Evolutionary conservation across 2,888 invertebrate genomes (phyloP).

Genomic region (Chrysotoxum bicinctum): DNA sequence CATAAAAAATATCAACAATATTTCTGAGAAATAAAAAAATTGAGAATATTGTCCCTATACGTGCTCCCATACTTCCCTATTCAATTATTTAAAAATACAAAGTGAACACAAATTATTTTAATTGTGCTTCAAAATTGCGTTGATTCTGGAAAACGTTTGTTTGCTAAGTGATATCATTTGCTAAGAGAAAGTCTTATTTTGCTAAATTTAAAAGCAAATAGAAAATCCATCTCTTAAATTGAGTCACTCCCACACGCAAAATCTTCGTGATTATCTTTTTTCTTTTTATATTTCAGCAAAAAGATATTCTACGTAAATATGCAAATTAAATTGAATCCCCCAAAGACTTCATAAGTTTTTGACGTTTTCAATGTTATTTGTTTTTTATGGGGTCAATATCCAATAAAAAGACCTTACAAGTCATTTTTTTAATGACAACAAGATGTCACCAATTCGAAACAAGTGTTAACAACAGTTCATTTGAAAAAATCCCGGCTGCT

Average conservation of each 20-base stretch:
- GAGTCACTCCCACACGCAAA: not conserved
- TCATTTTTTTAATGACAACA: slow-evolving; percentile 1
- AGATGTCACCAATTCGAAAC: not conserved
- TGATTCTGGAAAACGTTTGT: not conserved
- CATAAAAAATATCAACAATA: no score
- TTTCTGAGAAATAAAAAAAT: no score
- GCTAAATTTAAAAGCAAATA: slow-evolving; percentile 11
- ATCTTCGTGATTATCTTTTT: not conserved
- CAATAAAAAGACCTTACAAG: not conserved
- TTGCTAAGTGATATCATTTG: not conserved
- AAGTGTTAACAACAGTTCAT: not conserved
- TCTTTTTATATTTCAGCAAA: slow-evolving; percentile 3
- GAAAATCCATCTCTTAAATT: slow-evolving; percentile 1
- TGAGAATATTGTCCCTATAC: no score
- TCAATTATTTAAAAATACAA: no score
- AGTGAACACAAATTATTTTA: no score
- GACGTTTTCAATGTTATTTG: not conserved
- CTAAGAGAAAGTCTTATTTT: slow-evolving; percentile 1
- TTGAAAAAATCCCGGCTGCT: no score
- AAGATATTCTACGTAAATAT: slow-evolving; percentile 34
- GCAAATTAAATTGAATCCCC: slow-evolving; percentile 15
- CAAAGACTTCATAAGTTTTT: slow-evolving; percentile 6
- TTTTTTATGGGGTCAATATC: not conserved
- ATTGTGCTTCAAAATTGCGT: not conserved
- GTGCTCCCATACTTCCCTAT: not conserved